Evolutionary conservation across 2,797 vertebrate species (phyloP), one percentile per base, ranked within the genome.

Genomic region (Epinephelus coioides): DNA sequence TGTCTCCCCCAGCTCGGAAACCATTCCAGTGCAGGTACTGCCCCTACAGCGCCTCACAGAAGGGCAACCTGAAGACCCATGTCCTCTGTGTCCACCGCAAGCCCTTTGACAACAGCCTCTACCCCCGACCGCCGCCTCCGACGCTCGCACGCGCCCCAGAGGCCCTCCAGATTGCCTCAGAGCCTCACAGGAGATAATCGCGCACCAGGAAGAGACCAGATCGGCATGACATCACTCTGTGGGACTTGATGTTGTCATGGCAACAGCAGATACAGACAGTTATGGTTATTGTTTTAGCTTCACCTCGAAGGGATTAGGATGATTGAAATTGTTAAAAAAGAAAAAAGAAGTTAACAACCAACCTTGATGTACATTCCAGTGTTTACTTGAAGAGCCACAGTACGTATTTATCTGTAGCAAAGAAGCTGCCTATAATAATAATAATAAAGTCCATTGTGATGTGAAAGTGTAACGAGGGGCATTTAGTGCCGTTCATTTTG

Each of bases 41-140:
- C 78, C 96, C 97, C 2, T 99, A 99, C 95, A 98, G 98, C 86
- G 97, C 97, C 92, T 98, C 98, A 73, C 98, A 99, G 96, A 99
- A 99, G 93, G 98, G 98, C 81, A 99, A 99, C 90, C 94, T 99
- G 93, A 99, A 99, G 96, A 99, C 98, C 75, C 98, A 99, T 17
- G 97, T 99, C 75, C 95, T 98, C 82, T 99, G 97, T 4, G 98
- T 99, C 84, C 98, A 99, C 94, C 98, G 97, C 86, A 97, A 97
- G 95, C 98, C 98, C 93, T 99, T 99, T 55, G 98, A 99, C 97
- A 99, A 98, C 96, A 99, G 97, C 93, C 97, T 98, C 90, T 99
- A 99, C 86, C 98, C 98, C 98, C 0, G 98, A 99, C 91, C 98
- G 98, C 78, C 96, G 98, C 92, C 98, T 99, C 91, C 97, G 99